A percentile compares a stretch with the other conserved stretches of the same genome.
phyloP scores from a whole-genome alignment of 2,113 vertebrate species.

The Turdus rufiventris region DNA sequence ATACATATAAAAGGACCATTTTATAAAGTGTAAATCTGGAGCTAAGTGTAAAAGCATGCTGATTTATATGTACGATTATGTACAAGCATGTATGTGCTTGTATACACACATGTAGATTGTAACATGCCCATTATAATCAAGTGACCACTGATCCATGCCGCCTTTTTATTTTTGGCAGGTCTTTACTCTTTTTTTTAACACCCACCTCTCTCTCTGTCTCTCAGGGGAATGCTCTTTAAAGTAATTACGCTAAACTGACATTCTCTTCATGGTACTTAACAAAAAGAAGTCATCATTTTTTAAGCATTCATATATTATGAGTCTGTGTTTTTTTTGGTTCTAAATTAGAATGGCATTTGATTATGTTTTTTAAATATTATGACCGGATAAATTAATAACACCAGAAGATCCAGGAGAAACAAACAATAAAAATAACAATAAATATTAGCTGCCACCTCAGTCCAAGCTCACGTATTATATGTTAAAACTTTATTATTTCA shows the following conservation, averaged over 20 bases:
- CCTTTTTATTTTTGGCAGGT: constrained; percentile 58
- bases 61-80: not conserved
- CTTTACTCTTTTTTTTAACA: not conserved
- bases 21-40: not conserved
- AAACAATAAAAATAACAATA: constrained; percentile 44
- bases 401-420: constrained; percentile 34
- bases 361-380: constrained; percentile 53
- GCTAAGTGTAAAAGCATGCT: constrained; percentile 6
- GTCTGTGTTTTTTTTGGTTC: constrained; percentile 66
- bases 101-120: constrained; percentile 15
- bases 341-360: constrained; percentile 59
- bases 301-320: constrained; percentile 46
- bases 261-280: constrained; percentile 43
- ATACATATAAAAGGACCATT: constrained; percentile 44
- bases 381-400: constrained; percentile 58
- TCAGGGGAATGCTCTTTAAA: constrained; percentile 47
- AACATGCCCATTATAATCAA: constrained; percentile 31
- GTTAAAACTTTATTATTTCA: not conserved
- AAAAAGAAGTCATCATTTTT: constrained; percentile 57
- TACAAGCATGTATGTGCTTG: constrained; percentile 5
- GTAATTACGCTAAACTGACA: constrained; percentile 67
- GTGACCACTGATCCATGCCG: constrained; percentile 43
- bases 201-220: not conserved
- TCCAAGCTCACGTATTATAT: not conserved
- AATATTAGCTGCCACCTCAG: not conserved